Evolutionary conservation across 2,797 vertebrate species (phyloP), one percentile per base, ranked within the genome.

Genomic region (Chelmon rostratus): DNA sequence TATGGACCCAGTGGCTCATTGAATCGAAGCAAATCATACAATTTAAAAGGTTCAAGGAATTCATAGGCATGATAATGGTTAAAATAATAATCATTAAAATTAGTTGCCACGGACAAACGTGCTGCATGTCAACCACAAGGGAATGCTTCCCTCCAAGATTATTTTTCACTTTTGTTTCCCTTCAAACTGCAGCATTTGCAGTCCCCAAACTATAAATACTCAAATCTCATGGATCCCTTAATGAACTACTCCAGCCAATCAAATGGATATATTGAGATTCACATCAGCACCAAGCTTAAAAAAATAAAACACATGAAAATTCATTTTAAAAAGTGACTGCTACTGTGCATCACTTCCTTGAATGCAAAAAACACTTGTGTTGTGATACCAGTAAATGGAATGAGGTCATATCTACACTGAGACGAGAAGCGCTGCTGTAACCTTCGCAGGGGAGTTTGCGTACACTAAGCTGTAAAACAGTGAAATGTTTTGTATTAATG

Each of bases 381-480:
- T 72, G 87, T 85, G 83, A 87, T 54, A 76, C 47, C 75, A 77
- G 86, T 80, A 81, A 85, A 84, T 78, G 90, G 90, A 94, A 93
- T 91, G 89, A 86, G 81, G 72, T 90, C 65, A 73, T 88, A 91
- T 90, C 89, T 93, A 93, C 85, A 91, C 68, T 76, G 79, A 87
- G 82, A 88, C 76, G 2, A 88, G 76, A 74, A 91, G 72, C 67
- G 73, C 76, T 67, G 74, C 64, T 25, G 8, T 68, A 68, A 82
- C 37, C 8, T 62, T 44, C 37, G 35, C 49, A 8, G 40, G 63
- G 56, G 47, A 33, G 53, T 80, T 67, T 86, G 84, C 25, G 7
- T 49, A 86, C 78, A 83, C 79, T 52, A 76, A 83, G 76, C 71
- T 64, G 77, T 56, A 82, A 89, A 88, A 84, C 50, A n/a, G 53